phyloP scores from a whole-genome alignment of 2,113 vertebrate genomes.

The Dasyornis broadbenti region DNA sequence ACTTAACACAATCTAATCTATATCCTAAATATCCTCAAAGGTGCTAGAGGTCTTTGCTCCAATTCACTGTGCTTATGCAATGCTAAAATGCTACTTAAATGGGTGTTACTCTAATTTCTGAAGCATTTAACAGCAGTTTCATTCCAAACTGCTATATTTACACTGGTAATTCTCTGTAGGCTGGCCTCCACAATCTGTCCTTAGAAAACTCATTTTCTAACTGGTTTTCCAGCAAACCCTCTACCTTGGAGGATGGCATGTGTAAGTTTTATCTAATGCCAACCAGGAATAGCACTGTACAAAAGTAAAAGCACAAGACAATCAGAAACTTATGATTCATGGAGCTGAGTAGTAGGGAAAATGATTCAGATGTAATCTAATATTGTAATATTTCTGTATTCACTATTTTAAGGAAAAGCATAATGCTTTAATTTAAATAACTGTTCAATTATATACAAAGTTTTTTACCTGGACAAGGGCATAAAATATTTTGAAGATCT shows the following conservation, averaged over 20 bases:
- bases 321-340: not conserved
- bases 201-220: not conserved
- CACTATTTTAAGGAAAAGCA: not conserved
- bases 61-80: not conserved
- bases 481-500: slow-evolving; percentile 99
- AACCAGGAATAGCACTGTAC: not conserved
- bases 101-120: not conserved
- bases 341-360: not conserved
- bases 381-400: not conserved
- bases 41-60: not conserved
- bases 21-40: not conserved
- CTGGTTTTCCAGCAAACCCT: not conserved
- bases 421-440: not conserved
- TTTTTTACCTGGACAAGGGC: slow-evolving; percentile 92
- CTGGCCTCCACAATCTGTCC: not conserved
- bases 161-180: not conserved
- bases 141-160: not conserved
- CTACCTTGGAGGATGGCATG: not conserved
- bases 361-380: not conserved
- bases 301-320: not conserved
- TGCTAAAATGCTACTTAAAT: not conserved
- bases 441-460: not conserved
- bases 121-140: not conserved
- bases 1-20: not conserved
- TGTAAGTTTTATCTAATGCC: not conserved